Conservation (phyloP, 2,113 vertebrate genomes). For the Pachyramphus minor region DNA sequence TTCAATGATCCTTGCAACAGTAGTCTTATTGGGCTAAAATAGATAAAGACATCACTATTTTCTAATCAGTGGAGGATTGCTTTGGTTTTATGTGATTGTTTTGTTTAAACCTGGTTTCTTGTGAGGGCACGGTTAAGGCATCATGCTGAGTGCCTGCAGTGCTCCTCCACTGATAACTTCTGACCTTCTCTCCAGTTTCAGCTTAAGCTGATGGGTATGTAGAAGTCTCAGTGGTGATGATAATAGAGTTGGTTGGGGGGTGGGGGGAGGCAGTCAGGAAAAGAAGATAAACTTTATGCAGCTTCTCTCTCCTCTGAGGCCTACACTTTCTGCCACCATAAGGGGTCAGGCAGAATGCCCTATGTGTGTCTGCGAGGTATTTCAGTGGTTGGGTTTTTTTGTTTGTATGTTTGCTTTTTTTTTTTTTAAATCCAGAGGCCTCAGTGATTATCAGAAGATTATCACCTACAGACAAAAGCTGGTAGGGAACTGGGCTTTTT, state of each 20-base stretch:
- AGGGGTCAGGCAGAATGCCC: neutral
- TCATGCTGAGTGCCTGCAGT: neutral
- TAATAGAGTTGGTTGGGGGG: accelerated
- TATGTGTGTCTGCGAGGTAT: neutral
- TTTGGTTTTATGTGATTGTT: neutral
- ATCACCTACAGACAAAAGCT: neutral
- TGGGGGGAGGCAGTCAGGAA: neutral
- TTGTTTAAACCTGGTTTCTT: neutral
- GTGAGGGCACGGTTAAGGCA: neutral
- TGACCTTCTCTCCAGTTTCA: neutral
- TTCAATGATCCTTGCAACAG: neutral
- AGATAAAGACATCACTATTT: neutral
- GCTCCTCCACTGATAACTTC: neutral
- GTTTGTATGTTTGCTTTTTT: neutral
- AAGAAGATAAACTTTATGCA: neutral
- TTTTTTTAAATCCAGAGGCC: neutral
- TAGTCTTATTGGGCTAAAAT: neutral
- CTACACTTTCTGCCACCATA: neutral
- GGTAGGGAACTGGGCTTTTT: neutral
- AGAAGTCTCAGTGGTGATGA: neutral
- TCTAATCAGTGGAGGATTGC: neutral
- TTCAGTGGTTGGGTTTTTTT: neutral
- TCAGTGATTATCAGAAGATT: neutral
- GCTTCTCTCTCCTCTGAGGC: neutral
- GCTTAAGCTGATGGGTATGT: neutral